Percentiles rank a stretch among this genome's conserved stretches.
Evolutionary conservation across 2,888 invertebrate genomes (phyloP).

Genomic region (Teinopalpus imperialis): DNA sequence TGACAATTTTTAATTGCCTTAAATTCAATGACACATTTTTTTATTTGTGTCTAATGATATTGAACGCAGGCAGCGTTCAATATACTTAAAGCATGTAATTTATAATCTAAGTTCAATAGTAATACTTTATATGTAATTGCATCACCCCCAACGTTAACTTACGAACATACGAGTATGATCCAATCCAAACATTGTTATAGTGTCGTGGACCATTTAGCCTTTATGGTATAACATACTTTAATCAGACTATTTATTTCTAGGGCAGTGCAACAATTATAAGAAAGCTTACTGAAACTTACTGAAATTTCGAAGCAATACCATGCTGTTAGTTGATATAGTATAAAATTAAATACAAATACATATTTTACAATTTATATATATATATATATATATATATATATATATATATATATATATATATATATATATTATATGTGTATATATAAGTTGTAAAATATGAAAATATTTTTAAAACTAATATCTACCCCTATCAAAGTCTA

Average conservation of each 20-base stretch:
- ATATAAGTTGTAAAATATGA: too few species aligned
- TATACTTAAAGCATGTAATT: conserved; percentile 12
- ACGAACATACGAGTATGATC: too few species aligned
- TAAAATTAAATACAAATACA: conserved; percentile 13
- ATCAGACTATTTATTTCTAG: too few species aligned
- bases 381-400: too few species aligned
- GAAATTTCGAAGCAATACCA: conserved; percentile 14
- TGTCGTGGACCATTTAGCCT: background rate
- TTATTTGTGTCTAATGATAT: conserved; percentile 1
- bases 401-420: too few species aligned
- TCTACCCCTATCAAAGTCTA: conserved; percentile 8
- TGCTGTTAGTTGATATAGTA: too few species aligned
- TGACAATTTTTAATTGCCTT: conserved; percentile 18
- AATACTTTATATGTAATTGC: too few species aligned
- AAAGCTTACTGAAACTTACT: conserved; percentile 8
- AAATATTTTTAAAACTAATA: conserved; percentile 1
- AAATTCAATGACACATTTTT: conserved; percentile 1
- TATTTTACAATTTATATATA: too few species aligned
- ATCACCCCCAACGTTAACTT: too few species aligned
- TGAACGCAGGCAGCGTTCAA: conserved; percentile 1
- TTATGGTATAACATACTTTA: background rate
- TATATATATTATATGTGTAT: too few species aligned
- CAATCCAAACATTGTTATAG: background rate
- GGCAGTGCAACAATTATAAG: background rate
- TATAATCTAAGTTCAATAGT: background rate